Conservation (phyloP, 2,888 invertebrate species). For the Cordylochernes scorpioides region DNA sequence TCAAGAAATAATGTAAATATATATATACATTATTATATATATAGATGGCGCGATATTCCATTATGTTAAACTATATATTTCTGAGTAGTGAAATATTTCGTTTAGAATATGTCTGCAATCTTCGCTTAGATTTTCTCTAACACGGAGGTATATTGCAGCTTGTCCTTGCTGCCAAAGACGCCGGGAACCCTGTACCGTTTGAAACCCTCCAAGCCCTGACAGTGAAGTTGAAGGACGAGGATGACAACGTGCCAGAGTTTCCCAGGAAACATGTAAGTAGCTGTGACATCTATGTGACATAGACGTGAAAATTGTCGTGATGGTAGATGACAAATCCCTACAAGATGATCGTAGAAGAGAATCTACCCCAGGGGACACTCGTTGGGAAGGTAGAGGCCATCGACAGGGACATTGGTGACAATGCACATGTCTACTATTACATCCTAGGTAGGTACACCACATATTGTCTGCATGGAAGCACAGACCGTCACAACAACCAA, state of each 20-base stretch:
- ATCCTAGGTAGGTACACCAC: constrained; percentile 10
- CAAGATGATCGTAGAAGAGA: constrained; percentile 42
- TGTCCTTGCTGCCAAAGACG: constrained; percentile 51
- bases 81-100: too few relatives aligned
- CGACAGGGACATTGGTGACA: constrained; percentile 49
- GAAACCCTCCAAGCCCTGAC: constrained; percentile 47
- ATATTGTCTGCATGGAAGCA: too few relatives aligned
- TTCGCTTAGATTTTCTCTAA: neutral
- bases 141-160: constrained; percentile 27
- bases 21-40: too few relatives aligned
- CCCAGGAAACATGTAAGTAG: constrained; percentile 18
- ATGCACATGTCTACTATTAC: constrained; percentile 48
- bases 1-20: too few relatives aligned
- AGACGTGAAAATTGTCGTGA: constrained; percentile 1
- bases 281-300: neutral
- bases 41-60: too few relatives aligned
- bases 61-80: too few relatives aligned
- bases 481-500: too few relatives aligned
- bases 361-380: constrained; percentile 28
- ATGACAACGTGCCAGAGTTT: constrained; percentile 55
- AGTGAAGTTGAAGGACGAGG: constrained; percentile 45
- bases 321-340: constrained; percentile 25
- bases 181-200: constrained; percentile 49
- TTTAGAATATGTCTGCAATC: too few relatives aligned
- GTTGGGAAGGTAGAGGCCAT: constrained; percentile 39